Percentiles rank a stretch among this genome's conserved stretches.
These are phyloP conservation scores for Xiphorhynchus elegans DNA, from an alignment of 2,113 vertebrate genomes.

Conservation along the genomic window DNA sequence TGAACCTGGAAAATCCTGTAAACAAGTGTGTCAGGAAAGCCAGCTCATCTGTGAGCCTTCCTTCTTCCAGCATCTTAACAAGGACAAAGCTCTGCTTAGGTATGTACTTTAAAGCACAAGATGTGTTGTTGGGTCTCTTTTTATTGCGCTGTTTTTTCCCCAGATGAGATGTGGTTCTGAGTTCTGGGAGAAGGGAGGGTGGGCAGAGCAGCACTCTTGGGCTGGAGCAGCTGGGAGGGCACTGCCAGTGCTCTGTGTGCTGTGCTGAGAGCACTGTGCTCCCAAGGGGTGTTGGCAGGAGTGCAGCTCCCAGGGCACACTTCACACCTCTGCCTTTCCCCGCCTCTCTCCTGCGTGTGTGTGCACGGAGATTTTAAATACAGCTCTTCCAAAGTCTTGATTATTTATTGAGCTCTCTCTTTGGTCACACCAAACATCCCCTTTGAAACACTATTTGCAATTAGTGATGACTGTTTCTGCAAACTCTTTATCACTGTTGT, in stretches of 20 bases:
- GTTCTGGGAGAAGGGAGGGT: background rate
- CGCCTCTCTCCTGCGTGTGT: accelerated
- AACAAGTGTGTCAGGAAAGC: constrained; percentile 96
- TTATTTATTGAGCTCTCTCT: background rate
- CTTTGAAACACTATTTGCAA: background rate
- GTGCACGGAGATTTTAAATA: background rate
- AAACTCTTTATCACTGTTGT: background rate
- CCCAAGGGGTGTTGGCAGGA: accelerated
- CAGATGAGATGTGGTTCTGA: accelerated
- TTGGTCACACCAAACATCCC: background rate
- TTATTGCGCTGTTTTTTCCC: background rate
- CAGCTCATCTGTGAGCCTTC: constrained; percentile 98
- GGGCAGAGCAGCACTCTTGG: background rate
- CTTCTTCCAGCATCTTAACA: constrained; percentile 99
- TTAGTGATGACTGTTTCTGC: background rate
- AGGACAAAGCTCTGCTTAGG: constrained; percentile 91
- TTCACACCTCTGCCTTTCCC: background rate
- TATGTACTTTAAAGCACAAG: constrained; percentile 43
- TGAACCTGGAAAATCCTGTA: constrained; percentile 89
- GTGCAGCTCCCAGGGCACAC: background rate
- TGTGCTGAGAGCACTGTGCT: background rate
- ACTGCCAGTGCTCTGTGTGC: background rate
- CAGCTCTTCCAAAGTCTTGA: background rate
- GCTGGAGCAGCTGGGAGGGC: background rate
- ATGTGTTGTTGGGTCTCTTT: background rate